A percentile compares a stretch with the other conserved stretches of the same genome.
Evolutionary conservation across 2,113 vertebrate species (phyloP).

Genomic region (Engystomops pustulosus): DNA sequence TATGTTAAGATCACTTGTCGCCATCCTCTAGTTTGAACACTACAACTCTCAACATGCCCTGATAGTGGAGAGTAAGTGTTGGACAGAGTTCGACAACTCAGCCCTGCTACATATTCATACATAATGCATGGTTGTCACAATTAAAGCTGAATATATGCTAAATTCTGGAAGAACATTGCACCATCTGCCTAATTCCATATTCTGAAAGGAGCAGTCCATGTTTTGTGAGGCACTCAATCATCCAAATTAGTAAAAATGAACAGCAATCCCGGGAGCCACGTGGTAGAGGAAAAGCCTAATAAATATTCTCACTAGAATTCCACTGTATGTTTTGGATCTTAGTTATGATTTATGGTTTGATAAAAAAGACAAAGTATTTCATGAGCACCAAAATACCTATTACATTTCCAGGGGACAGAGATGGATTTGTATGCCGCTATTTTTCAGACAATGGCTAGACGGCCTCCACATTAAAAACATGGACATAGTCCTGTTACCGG

Average conservation of each 20-base stretch:
- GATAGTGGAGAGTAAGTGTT: too few species aligned
- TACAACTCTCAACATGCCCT: not conserved
- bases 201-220: not conserved
- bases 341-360: slow-evolving; percentile 40
- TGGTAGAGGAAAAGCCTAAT: slow-evolving; percentile 26
- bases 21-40: not conserved
- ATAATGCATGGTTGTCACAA: not conserved
- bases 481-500: not conserved
- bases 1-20: not conserved
- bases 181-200: not conserved
- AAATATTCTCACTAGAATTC: slow-evolving; percentile 29
- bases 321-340: slow-evolving; percentile 15
- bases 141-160: not conserved
- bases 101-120: not conserved
- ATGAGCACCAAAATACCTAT: slow-evolving; percentile 28
- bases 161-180: not conserved
- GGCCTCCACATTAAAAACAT: not conserved
- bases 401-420: slow-evolving; percentile 35
- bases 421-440: slow-evolving; percentile 15
- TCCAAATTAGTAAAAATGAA: slow-evolving; percentile 50
- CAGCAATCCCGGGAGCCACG: not conserved
- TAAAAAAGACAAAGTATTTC: slow-evolving; percentile 39
- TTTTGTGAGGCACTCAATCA: slow-evolving; percentile 24
- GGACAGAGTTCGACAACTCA: not conserved
- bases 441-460: slow-evolving; percentile 29